These are phyloP conservation scores for Diarsia brunnea DNA, from an alignment of 2,888 invertebrate species.

Conservation along the genomic window DNA sequence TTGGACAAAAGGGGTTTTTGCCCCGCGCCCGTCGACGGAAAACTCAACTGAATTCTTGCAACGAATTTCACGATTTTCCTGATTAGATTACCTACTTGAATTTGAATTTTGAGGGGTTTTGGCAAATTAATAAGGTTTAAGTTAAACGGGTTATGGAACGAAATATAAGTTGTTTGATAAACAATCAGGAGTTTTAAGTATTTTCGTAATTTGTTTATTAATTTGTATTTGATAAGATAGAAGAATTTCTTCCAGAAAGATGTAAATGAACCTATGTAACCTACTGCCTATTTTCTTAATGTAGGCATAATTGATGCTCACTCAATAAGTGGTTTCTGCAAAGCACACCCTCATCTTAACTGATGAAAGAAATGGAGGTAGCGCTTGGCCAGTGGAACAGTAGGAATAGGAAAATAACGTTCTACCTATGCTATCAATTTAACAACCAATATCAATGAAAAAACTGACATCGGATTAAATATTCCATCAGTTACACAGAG, in stretches of 20 bases:
- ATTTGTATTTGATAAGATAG: not conserved
- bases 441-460: not conserved
- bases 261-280: not conserved
- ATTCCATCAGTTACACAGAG: not conserved
- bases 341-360: not conserved
- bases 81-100: slow-evolving; percentile 80
- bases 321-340: not conserved
- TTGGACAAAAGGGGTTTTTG: slow-evolving; percentile 88
- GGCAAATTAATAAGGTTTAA: slow-evolving; percentile 66
- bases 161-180: slow-evolving; percentile 57
- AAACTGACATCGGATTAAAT: not conserved
- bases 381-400: not conserved
- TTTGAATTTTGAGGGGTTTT: slow-evolving; percentile 78
- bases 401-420: not conserved
- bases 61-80: slow-evolving; percentile 78
- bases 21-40: slow-evolving; percentile 70
- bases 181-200: slow-evolving; percentile 40
- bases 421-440: not conserved
- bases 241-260: not conserved
- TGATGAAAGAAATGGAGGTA: not conserved
- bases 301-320: not conserved
- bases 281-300: not conserved
- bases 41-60: slow-evolving; percentile 75
- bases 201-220: slow-evolving; percentile 21
- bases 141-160: slow-evolving; percentile 55